Evolutionary conservation across 1,140 invertebrate species (phyloP).

Genomic region (Pinna nobilis): DNA sequence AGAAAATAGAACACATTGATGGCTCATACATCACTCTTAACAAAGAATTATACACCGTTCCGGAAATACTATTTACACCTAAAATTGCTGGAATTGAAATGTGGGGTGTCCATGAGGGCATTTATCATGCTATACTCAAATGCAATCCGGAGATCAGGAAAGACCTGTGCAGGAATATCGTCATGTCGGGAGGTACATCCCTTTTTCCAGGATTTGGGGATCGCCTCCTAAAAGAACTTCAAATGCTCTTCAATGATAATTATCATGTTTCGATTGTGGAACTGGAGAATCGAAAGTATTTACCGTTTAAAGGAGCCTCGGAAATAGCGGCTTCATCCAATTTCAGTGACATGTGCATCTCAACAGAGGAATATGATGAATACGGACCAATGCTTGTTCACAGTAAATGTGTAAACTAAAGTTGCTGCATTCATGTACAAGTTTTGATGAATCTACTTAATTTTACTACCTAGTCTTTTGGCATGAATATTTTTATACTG

Average conservation of each 20-base stretch:
- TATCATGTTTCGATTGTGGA: conserved; percentile 23
- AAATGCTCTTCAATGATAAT: not conserved
- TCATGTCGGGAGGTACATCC: conserved; percentile 11
- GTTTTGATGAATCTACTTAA: no score
- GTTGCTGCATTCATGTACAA: no score
- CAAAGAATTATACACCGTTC: conserved; percentile 64
- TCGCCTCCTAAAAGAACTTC: conserved; percentile 34
- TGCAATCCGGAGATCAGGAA: conserved; percentile 11
- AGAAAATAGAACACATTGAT: conserved; percentile 75
- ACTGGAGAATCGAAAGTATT: conserved; percentile 12
- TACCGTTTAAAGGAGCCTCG: conserved; percentile 5
- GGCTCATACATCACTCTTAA: conserved; percentile 71
- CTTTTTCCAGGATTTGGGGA: conserved; percentile 30
- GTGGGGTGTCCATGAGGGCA: conserved; percentile 3
- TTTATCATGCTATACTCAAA: not conserved
- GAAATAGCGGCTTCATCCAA: not conserved
- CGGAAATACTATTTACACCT: conserved; percentile 83
- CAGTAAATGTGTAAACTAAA: no score
- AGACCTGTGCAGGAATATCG: conserved; percentile 13
- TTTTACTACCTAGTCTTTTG: no score
- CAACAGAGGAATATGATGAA: conserved; percentile 11
- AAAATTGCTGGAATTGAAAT: not conserved
- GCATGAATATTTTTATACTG: no score
- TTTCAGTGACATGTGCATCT: conserved; percentile 77
- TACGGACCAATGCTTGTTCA: conserved; percentile 12